Conservation (phyloP, 2,797 vertebrate genomes). For the Gorsachius magnificus region DNA sequence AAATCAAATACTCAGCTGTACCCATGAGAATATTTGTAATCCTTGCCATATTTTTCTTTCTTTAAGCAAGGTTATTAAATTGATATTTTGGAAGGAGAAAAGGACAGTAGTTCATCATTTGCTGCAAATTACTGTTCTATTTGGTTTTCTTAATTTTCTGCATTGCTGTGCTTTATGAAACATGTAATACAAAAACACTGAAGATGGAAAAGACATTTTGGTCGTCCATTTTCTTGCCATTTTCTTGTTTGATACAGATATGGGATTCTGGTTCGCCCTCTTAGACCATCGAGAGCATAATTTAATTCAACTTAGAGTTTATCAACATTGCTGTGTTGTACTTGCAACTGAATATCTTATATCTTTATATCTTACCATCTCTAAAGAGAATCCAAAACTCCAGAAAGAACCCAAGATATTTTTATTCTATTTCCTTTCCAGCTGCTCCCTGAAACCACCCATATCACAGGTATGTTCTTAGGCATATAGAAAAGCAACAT, state of each 20-base stretch:
- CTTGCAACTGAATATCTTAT: background rate
- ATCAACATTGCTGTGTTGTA: background rate
- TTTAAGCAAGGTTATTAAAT: background rate
- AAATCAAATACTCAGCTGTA: background rate
- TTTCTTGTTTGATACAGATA: background rate
- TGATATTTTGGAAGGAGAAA: background rate
- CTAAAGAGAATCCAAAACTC: background rate
- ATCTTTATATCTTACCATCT: background rate
- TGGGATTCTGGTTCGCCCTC: background rate
- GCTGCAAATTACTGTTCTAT: background rate
- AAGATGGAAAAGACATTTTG: background rate
- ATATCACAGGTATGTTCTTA: background rate
- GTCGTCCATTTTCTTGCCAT: background rate
- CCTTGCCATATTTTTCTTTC: background rate
- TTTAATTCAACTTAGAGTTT: background rate
- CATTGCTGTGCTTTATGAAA: background rate
- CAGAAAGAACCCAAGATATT: background rate
- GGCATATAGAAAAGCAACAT: background rate
- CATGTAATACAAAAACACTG: background rate
- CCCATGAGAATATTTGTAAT: background rate
- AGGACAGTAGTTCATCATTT: background rate
- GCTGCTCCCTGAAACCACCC: background rate
- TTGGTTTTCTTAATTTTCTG: conserved; percentile 2
- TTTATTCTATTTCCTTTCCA: background rate
- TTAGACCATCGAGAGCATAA: background rate